phyloP scores from a whole-genome alignment of 2,888 invertebrate genomes.

The Lymantria monacha region DNA sequence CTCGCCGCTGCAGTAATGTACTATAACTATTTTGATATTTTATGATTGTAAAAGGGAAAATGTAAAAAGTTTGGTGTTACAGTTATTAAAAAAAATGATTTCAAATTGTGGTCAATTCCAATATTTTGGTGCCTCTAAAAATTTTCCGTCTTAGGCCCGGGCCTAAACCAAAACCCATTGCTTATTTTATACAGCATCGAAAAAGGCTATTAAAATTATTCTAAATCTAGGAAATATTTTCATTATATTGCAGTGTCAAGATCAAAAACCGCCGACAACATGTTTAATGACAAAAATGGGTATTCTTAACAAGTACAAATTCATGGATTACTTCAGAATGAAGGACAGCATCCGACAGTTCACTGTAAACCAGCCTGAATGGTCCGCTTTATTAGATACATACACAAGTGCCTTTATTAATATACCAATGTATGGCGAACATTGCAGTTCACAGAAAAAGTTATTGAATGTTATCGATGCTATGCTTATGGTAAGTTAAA shows the following conservation, averaged over 20 bases:
- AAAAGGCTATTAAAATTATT: no score
- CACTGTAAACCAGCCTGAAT: conserved; percentile 31
- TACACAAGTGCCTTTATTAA: conserved; percentile 48
- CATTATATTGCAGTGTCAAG: conserved; percentile 52
- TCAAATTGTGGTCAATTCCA: no score
- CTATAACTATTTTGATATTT: no score
- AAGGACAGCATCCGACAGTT: conserved; percentile 55
- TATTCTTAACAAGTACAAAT: conserved; percentile 61
- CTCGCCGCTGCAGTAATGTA: no score
- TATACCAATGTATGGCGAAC: conserved; percentile 51
- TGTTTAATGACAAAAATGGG: conserved; percentile 65
- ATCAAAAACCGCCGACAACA: conserved; percentile 46
- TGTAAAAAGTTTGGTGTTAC: no score
- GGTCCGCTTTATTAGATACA: conserved; percentile 38
- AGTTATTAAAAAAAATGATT: no score
- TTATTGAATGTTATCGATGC: conserved; percentile 64
- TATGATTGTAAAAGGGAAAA: no score
- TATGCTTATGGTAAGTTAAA: conserved; percentile 61
- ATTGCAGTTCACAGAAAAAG: conserved; percentile 63
- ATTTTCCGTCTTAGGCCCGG: no score
- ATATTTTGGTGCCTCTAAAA: no score
- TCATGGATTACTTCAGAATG: conserved; percentile 70
- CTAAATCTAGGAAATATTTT: no score
- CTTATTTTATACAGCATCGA: no score
- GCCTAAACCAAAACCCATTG: no score